These are phyloP conservation scores for Nasonovia ribisnigri DNA, from an alignment of 2,888 invertebrate genomes.

Conservation along the genomic window DNA sequence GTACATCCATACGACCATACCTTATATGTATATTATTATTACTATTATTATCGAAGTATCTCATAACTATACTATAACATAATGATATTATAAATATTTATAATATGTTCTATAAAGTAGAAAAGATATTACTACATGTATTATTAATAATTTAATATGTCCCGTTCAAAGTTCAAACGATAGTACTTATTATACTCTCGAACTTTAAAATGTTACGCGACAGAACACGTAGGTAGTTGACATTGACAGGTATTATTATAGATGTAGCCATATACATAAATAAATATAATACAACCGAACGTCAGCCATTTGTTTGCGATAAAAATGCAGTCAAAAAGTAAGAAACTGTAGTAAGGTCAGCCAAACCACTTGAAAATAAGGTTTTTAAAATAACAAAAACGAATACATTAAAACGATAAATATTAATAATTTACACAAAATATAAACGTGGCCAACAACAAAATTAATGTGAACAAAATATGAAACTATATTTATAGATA, in stretches of 20 bases:
- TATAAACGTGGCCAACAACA: not conserved
- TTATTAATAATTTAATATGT: not conserved
- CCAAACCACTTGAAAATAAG: not conserved
- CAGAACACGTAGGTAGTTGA: not conserved
- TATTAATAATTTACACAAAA: not conserved
- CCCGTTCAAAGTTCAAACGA: not conserved
- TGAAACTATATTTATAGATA: not conserved
- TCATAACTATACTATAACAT: not conserved
- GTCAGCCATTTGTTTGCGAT: not conserved
- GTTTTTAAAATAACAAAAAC: not conserved
- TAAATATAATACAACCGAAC: not conserved
- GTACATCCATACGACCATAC: not conserved
- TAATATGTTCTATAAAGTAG: too few relatives aligned
- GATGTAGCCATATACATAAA: not conserved
- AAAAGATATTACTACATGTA: not conserved
- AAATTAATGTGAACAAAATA: not conserved
- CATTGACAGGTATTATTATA: not conserved
- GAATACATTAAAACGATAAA: not conserved
- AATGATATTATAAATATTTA: not conserved
- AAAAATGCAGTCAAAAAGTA: not conserved
- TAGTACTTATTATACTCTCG: not conserved
- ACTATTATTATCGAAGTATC: not conserved
- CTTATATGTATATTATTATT: not conserved
- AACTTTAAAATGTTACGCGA: not conserved
- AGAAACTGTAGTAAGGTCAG: not conserved